Evolutionary conservation across 2,888 invertebrate genomes (phyloP).

Genomic region (Psylliodes chrysocephalus): DNA sequence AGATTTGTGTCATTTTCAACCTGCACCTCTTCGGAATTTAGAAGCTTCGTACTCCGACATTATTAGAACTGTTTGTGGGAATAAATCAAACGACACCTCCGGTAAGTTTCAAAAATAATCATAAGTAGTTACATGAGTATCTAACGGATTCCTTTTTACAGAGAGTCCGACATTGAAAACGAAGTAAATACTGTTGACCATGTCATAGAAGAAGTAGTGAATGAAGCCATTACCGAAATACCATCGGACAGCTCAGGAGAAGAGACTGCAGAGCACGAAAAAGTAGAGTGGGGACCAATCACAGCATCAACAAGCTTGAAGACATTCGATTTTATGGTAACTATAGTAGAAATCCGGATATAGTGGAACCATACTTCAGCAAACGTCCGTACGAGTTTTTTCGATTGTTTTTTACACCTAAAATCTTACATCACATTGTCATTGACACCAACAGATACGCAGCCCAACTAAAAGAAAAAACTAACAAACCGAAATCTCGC

Average conservation of each 20-base stretch:
- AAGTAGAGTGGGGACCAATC: conserved; percentile 19
- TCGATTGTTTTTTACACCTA: conserved; percentile 17
- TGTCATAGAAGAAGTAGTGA: conserved; percentile 18
- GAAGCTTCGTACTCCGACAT: conserved; percentile 15
- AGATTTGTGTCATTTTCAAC: conserved; percentile 17
- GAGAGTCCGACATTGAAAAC: conserved; percentile 20
- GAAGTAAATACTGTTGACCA: conserved; percentile 18
- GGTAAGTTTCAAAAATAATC: conserved; percentile 17
- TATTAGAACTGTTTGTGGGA: conserved; percentile 12
- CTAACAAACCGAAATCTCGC: conserved; percentile 17
- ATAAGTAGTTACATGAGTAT: conserved; percentile 7
- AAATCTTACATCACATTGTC: conserved; percentile 14
- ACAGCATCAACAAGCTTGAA: conserved; percentile 12
- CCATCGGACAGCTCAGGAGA: conserved; percentile 17
- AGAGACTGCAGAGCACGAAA: conserved; percentile 17
- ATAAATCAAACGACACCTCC: conserved; percentile 6
- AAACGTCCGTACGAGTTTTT: conserved; percentile 24
- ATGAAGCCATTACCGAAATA: conserved; percentile 16
- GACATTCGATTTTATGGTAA: conserved; percentile 20
- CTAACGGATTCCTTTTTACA: conserved; percentile 18
- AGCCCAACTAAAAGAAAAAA: conserved; percentile 1
- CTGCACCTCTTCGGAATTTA: conserved; percentile 6
- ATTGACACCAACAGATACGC: conserved; percentile 5
- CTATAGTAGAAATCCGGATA: conserved; percentile 17
- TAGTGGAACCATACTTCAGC: conserved; percentile 21